Conservation (phyloP, 2,797 vertebrate species). For the Myoxocephalus aenaeus region DNA sequence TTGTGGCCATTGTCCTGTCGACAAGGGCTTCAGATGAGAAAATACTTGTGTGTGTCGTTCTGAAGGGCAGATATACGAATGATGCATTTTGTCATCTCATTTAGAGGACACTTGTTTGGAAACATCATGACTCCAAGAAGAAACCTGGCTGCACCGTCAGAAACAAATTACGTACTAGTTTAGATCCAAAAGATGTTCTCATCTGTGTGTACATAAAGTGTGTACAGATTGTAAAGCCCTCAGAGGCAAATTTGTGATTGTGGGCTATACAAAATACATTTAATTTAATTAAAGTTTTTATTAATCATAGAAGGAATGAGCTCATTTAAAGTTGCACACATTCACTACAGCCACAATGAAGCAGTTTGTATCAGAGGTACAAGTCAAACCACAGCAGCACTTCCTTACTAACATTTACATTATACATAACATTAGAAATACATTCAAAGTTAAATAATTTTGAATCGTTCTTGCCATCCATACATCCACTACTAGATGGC, state of each 20-base stretch:
- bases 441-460: neutral
- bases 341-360: too few species aligned
- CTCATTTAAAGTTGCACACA: neutral
- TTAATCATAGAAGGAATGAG: neutral
- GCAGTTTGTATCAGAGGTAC: too few species aligned
- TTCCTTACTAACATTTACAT: neutral
- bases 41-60: neutral
- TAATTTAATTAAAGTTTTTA: neutral
- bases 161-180: too few species aligned
- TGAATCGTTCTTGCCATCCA: constrained; percentile 5
- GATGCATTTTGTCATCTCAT: neutral
- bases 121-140: neutral
- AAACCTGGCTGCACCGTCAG: too few species aligned
- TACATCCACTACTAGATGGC: constrained; percentile 33
- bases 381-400: neutral
- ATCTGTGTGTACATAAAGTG: too few species aligned
- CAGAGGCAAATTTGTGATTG: neutral
- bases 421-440: neutral
- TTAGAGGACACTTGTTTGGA: neutral
- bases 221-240: neutral
- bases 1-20: neutral
- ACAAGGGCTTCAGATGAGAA: neutral
- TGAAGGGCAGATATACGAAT: neutral
- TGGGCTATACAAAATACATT: neutral
- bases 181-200: neutral